These are phyloP conservation scores for Smittia sp. DNA, from an alignment of 2,888 invertebrate species.

Conservation along the genomic window DNA sequence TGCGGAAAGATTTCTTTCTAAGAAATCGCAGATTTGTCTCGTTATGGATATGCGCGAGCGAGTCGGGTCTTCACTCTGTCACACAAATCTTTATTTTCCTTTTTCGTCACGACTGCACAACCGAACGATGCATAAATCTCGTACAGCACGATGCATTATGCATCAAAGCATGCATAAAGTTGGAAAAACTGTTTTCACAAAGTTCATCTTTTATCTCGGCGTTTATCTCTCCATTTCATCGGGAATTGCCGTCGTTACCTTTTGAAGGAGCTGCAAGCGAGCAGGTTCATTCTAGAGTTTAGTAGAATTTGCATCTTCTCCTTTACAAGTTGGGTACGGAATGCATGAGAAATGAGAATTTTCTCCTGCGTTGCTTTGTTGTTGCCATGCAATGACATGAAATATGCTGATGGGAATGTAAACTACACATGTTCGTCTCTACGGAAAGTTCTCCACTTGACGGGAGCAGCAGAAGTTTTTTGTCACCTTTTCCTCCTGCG, in stretches of 20 bases:
- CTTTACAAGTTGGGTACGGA: background rate
- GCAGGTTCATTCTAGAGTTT: background rate
- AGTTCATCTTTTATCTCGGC: conserved; percentile 4
- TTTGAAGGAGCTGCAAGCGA: background rate
- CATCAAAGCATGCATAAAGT: conserved; percentile 15
- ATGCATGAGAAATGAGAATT: background rate
- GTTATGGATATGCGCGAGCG: background rate
- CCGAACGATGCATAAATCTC: background rate
- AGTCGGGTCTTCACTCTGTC: background rate
- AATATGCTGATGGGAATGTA: conserved; percentile 23
- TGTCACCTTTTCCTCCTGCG: conserved; percentile 34
- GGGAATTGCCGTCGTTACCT: background rate
- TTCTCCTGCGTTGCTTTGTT: background rate
- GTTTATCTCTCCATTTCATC: conserved; percentile 10
- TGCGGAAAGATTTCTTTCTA: conserved; percentile 24
- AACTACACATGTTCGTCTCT: conserved; percentile 33
- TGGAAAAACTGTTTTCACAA: background rate
- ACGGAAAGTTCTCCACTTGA: background rate
- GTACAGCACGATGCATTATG: conserved; percentile 11
- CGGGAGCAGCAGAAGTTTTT: conserved; percentile 11
- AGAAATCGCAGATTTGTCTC: background rate
- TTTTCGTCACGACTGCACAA: conserved; percentile 1
- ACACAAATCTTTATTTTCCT: background rate
- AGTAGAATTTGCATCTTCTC: conserved; percentile 1
- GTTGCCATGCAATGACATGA: conserved; percentile 9